Evolutionary conservation across 2,113 vertebrate species (phyloP).

Genomic region (Pygoscelis antarcticus): DNA sequence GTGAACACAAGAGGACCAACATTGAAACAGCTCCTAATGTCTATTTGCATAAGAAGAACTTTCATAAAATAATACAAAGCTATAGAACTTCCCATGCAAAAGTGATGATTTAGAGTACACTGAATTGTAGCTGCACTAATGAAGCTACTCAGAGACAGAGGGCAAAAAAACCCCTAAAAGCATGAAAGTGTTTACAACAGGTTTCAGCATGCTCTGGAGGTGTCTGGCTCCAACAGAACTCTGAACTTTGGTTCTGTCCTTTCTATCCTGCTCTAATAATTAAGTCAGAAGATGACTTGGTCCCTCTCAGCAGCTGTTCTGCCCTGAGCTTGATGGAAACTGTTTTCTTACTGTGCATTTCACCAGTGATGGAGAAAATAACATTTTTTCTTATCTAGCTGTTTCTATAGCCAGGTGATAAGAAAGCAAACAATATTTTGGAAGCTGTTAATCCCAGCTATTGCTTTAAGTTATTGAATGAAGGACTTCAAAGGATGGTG

Average conservation of each 20-base stretch:
- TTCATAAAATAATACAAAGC: not conserved
- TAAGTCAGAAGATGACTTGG: not conserved
- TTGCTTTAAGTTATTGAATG: not conserved
- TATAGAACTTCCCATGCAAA: not conserved
- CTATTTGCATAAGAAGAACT: not conserved
- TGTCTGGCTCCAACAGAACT: not conserved
- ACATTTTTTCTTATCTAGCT: not conserved
- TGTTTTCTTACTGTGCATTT: not conserved
- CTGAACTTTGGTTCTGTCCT: not conserved
- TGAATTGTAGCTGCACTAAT: not conserved
- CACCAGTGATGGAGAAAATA: not conserved
- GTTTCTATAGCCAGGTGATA: not conserved
- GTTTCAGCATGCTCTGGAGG: not conserved
- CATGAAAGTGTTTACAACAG: not conserved
- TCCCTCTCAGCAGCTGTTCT: not conserved
- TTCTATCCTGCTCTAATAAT: not conserved
- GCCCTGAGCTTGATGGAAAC: not conserved
- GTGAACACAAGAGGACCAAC: not conserved
- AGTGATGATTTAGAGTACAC: not conserved
- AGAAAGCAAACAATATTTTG: not conserved
- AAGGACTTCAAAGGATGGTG: not conserved
- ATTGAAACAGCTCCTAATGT: not conserved
- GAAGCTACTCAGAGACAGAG: not conserved
- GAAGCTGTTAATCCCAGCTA: not conserved
- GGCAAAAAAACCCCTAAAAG: fast-evolving